These are phyloP conservation scores for Sphaerophoria rueppellii DNA, from an alignment of 2,888 invertebrate genomes.

Conservation along the genomic window DNA sequence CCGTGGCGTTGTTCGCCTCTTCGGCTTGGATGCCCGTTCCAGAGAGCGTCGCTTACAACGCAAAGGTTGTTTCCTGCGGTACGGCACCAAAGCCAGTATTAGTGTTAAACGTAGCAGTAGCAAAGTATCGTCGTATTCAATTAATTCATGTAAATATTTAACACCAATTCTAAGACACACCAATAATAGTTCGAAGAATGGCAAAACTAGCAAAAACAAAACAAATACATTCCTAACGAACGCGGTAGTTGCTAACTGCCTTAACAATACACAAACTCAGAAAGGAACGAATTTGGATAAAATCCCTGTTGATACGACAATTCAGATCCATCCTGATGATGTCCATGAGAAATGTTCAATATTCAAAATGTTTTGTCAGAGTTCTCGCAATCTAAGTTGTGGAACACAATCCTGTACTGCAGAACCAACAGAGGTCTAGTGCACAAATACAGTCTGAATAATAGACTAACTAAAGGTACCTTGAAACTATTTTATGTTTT, in stretches of 20 bases:
- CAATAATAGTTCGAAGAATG: constrained; percentile 62
- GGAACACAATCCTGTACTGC: constrained; percentile 78
- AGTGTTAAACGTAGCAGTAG: constrained; percentile 81
- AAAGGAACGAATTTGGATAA: constrained; percentile 60
- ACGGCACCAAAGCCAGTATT: constrained; percentile 75
- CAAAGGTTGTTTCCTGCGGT: constrained; percentile 77
- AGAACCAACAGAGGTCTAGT: constrained; percentile 80
- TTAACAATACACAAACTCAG: constrained; percentile 55
- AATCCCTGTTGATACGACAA: constrained; percentile 63
- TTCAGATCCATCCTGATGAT: constrained; percentile 72
- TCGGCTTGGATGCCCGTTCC: constrained; percentile 79
- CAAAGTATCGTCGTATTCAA: constrained; percentile 81
- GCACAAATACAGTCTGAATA: background rate
- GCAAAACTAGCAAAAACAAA: constrained; percentile 37
- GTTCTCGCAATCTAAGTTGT: constrained; percentile 79
- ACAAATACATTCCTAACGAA: constrained; percentile 64
- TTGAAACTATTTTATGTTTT: constrained; percentile 11
- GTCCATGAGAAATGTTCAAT: constrained; percentile 75
- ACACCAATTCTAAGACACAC: constrained; percentile 76
- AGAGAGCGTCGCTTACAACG: constrained; percentile 78
- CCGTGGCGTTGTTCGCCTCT: constrained; percentile 81
- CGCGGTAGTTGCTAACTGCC: constrained; percentile 30
- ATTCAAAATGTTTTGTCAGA: constrained; percentile 81
- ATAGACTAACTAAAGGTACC: constrained; percentile 37
- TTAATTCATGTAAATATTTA: constrained; percentile 80